A percentile compares a stretch with the other conserved stretches of the same genome.
These are phyloP conservation scores for Heterochromis multidens DNA, from an alignment of 2,113 vertebrate genomes.

Conservation along the genomic window DNA sequence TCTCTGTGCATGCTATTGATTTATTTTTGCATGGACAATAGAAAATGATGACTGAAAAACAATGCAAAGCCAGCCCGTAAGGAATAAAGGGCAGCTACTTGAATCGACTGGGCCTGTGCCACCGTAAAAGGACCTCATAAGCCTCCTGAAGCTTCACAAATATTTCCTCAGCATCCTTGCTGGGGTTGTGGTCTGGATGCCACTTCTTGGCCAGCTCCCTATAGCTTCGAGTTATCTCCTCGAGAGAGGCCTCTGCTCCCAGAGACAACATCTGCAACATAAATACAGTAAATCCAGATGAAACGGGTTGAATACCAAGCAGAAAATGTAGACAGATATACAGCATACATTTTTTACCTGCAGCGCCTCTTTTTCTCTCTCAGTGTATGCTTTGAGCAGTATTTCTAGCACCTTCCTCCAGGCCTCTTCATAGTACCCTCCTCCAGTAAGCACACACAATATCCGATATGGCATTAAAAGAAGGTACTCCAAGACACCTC, in stretches of 20 bases:
- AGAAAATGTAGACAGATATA: background rate
- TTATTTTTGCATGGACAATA: background rate
- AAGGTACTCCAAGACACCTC: conserved; percentile 72
- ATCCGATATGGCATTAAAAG: conserved; percentile 81
- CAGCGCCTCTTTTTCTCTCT: conserved; percentile 76
- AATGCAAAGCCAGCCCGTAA: accelerated
- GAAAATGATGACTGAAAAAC: background rate
- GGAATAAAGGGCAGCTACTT: conserved; percentile 20
- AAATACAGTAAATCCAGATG: background rate
- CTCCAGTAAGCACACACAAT: conserved; percentile 69
- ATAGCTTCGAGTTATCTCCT: conserved; percentile 83
- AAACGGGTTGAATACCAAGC: background rate
- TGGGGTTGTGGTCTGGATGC: conserved; percentile 88
- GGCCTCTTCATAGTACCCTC: conserved; percentile 74
- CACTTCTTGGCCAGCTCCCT: conserved; percentile 83
- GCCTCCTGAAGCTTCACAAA: conserved; percentile 87
- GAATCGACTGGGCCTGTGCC: conserved; percentile 53
- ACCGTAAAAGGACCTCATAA: conserved; percentile 76
- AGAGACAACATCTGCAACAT: conserved; percentile 80
- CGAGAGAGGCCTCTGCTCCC: conserved; percentile 69
- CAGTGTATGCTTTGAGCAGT: conserved; percentile 78
- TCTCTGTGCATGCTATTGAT: background rate
- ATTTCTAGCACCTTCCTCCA: conserved; percentile 83
- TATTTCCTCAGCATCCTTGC: conserved; percentile 78
- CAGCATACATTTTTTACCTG: conserved; percentile 67